Conservation (phyloP, 1,140 invertebrate species). For the Pectinophora gossypiella region DNA sequence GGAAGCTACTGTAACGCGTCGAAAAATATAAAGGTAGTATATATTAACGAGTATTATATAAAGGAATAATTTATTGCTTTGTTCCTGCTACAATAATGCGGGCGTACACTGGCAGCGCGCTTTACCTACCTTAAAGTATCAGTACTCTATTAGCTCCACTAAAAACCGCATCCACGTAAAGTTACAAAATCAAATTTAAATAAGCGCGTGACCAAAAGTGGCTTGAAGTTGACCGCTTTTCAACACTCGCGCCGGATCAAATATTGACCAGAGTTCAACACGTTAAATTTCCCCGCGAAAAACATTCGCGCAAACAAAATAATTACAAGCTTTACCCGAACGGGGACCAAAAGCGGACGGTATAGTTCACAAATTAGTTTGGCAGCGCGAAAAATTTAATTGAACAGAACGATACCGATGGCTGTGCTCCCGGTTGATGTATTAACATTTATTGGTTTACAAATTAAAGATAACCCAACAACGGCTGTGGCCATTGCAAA, state of each 20-base stretch:
- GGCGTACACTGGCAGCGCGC: too few species aligned
- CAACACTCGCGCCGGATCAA: conserved; percentile 37
- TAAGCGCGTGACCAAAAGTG: conserved; percentile 40
- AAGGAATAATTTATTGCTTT: background rate
- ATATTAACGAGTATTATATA: background rate
- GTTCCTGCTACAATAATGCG: too few species aligned
- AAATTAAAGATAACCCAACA: conserved; percentile 63
- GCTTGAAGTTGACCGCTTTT: conserved; percentile 25
- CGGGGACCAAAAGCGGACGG: conserved; percentile 36
- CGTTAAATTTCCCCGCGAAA: conserved; percentile 58
- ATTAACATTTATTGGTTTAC: conserved; percentile 71
- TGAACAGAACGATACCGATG: conserved; percentile 43
- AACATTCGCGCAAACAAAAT: conserved; percentile 65
- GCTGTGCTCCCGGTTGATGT: conserved; percentile 36
- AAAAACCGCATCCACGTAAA: background rate
- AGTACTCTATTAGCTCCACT: too few species aligned
- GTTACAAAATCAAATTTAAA: conserved; percentile 44
- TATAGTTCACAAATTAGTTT: conserved; percentile 70
- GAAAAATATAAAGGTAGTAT: background rate
- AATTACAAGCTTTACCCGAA: conserved; percentile 43
- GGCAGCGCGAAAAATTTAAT: conserved; percentile 62
- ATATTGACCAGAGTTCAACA: conserved; percentile 65
- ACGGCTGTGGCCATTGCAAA: conserved; percentile 24
- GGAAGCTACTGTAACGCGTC: background rate
- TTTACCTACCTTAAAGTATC: too few species aligned